Conservation (phyloP, 2,113 vertebrate species). For the Myodes glareolus region DNA sequence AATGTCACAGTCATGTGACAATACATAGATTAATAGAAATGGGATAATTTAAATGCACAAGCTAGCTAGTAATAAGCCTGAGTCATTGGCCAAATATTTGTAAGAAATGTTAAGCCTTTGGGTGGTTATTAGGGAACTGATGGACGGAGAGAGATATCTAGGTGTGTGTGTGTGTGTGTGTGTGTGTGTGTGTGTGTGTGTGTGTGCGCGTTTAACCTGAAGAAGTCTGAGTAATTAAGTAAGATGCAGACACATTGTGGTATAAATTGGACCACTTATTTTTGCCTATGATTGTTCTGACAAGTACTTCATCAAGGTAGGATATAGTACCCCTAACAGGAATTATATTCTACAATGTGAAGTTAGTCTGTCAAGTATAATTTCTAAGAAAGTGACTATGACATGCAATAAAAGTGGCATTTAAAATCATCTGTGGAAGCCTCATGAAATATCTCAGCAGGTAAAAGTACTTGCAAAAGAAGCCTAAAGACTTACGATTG, state of each 20-base stretch:
- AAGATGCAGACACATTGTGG: background rate
- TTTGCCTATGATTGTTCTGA: background rate
- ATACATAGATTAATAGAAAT: too few relatives aligned
- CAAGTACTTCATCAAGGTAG: background rate
- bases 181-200: too few relatives aligned
- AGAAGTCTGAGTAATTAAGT: background rate
- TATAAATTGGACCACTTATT: background rate
- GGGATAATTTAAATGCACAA: too few relatives aligned
- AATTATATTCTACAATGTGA: background rate
- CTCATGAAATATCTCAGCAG: background rate
- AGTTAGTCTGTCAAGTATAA: background rate
- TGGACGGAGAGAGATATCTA: too few relatives aligned
- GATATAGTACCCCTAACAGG: background rate
- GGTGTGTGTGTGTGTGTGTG: background rate
- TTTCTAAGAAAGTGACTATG: background rate
- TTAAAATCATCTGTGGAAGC: too few relatives aligned
- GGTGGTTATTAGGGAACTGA: too few relatives aligned
- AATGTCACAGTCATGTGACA: too few relatives aligned
- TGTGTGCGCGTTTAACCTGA: background rate
- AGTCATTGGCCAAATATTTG: too few relatives aligned
- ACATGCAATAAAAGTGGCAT: background rate
- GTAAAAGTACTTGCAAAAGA: background rate
- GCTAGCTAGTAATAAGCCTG: too few relatives aligned
- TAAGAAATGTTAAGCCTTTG: too few relatives aligned
- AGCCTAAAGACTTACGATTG: too few relatives aligned